These are phyloP conservation scores for Gambusia affinis DNA, from an alignment of 2,113 vertebrate genomes.

Conservation along the genomic window DNA sequence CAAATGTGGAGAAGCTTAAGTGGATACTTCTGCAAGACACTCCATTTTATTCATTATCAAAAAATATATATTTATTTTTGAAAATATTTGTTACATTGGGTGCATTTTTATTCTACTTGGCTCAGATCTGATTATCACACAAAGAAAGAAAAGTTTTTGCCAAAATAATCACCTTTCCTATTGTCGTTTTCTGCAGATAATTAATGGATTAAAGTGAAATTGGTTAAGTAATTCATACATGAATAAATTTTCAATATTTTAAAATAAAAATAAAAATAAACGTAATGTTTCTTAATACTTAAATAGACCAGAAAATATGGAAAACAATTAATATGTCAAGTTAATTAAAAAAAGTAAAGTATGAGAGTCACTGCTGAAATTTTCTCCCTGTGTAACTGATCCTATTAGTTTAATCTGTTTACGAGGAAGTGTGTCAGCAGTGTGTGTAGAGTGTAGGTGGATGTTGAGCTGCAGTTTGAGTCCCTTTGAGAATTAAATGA, in stretches of 20 bases:
- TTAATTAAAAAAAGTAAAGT: constrained; percentile 16
- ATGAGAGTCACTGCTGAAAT: constrained; percentile 32
- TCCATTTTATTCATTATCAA: neutral
- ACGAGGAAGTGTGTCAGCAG: constrained; percentile 56
- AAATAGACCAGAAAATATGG: constrained; percentile 13
- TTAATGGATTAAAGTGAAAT: neutral
- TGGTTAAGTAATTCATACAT: neutral
- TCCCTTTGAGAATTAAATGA: constrained; percentile 47
- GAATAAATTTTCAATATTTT: too few species aligned
- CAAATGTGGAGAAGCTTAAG: neutral
- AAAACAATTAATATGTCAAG: constrained; percentile 25
- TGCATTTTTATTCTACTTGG: neutral
- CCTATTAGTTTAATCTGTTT: constrained; percentile 55
- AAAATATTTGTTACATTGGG: neutral
- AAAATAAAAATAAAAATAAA: neutral
- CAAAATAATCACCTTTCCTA: neutral
- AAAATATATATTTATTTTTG: neutral
- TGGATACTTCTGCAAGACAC: neutral
- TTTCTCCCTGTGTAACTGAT: constrained; percentile 49
- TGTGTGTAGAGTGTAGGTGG: constrained; percentile 64
- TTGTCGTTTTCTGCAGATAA: neutral
- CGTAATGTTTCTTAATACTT: constrained; percentile 1
- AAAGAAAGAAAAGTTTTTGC: neutral
- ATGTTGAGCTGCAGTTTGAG: constrained; percentile 39
- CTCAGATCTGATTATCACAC: neutral